Conservation (phyloP, 2,888 invertebrate species). For the Plebejus melissa region DNA sequence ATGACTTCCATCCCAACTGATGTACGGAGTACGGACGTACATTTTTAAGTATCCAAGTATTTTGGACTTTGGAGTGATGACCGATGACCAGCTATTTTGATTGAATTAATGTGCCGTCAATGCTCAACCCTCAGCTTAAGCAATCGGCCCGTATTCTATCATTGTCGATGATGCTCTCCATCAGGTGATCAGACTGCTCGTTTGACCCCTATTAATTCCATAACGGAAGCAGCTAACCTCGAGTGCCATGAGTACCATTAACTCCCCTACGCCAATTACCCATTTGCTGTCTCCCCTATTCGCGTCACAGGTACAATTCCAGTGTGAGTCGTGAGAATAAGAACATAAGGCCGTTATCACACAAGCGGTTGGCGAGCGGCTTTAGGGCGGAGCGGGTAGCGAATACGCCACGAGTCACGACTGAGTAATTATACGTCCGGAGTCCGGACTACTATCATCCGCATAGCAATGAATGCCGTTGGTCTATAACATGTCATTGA, state of each 20-base stretch:
- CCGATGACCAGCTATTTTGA: no score
- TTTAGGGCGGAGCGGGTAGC: no score
- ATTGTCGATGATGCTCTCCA: neutral
- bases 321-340: slow-evolving; percentile 11
- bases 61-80: no score
- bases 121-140: neutral
- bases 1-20: neutral
- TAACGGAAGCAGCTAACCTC: slow-evolving; percentile 33
- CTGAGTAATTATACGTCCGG: no score
- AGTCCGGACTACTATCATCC: no score
- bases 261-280: slow-evolving; percentile 47
- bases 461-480: no score
- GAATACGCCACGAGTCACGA: no score
- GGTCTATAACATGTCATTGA: no score
- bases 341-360: neutral
- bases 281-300: slow-evolving; percentile 36
- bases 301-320: slow-evolving; percentile 31
- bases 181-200: neutral
- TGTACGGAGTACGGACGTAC: neutral
- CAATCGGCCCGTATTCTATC: neutral
- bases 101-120: neutral
- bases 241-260: slow-evolving; percentile 38
- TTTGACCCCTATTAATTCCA: slow-evolving; percentile 24
- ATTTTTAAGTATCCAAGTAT: neutral
- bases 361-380: neutral